Evolutionary conservation across 2,797 vertebrate species (phyloP), one percentile per base, ranked within the genome.

Genomic region (Xyrichtys novacula): DNA sequence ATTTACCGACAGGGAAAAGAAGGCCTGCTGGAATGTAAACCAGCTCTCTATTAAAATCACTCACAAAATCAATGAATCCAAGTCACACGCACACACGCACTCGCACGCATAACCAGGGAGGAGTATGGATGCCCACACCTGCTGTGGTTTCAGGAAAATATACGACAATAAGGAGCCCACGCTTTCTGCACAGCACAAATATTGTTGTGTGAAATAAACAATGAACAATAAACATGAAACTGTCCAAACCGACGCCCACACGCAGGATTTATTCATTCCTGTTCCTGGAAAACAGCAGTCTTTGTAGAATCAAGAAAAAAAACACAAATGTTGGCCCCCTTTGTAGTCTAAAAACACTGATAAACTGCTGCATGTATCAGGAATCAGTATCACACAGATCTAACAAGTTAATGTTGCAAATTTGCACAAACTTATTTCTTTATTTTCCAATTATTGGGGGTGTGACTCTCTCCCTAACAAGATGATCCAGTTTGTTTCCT

Each of bases 191-290:
- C n/a, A 0, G 40, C 25, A 19, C 6, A 20, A 31, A 59, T 34
- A 16, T 26, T 34, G 52, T 50, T 46, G 42, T 20, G 19, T 23
- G 19, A 70, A 68, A 40, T 19, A 55, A 67, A 47, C 20, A 38
- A 39, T 58, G 43, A 49, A 81, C 56, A 80, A 65, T 72, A 69
- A 70, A 54, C 61, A 53, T 9, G 6, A 26, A 20, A 57, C 14
- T 38, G 54, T 69, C 39, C 61, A 75, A 71, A 17, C 11, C 3
- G 22, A 63, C 63, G 1, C 66, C 79, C 59, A 71, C 75, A 15
- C 17, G 5, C 11, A 22, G 7, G 11, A 66, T 59, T 52, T 56
- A 39, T 55, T 74, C 3, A 19, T 17, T 53, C n/a, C 19, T 22
- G 9, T 57, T 55, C 25, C 28, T 54, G 31, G 49, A 2, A 11